Conservation (phyloP, 1,140 invertebrate species). For the Maniola jurtina region DNA sequence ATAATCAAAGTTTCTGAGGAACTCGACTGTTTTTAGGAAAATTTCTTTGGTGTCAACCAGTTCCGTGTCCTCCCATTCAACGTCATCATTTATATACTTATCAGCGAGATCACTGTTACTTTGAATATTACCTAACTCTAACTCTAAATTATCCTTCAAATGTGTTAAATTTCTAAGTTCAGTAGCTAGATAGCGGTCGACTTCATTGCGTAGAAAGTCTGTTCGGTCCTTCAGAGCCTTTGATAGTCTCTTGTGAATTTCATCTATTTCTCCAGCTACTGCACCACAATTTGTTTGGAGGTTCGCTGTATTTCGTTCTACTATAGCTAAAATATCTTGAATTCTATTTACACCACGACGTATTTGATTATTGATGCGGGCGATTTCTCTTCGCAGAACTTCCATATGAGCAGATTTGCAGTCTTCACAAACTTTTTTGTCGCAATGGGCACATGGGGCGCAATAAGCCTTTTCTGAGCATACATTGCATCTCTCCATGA, state of each 20-base stretch:
- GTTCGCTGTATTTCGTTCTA: constrained; percentile 91
- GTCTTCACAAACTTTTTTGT: constrained; percentile 94
- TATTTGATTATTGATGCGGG: constrained; percentile 95
- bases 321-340: constrained; percentile 89
- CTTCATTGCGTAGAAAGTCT: constrained; percentile 91
- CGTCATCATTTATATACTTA: constrained; percentile 92
- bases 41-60: constrained; percentile 96
- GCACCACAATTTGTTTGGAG: constrained; percentile 91
- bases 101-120: constrained; percentile 98
- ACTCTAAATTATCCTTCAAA: constrained; percentile 95
- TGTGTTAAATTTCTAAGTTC: constrained; percentile 90
- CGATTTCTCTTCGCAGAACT: constrained; percentile 95
- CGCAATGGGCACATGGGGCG: constrained; percentile 94
- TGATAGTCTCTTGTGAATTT: constrained; percentile 91
- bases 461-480: constrained; percentile 97
- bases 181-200: constrained; percentile 91
- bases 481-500: constrained; percentile 92
- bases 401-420: constrained; percentile 97
- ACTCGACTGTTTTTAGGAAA: constrained; percentile 95
- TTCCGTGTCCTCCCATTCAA: constrained; percentile 93
- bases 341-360: constrained; percentile 90
- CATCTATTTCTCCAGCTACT: constrained; percentile 94
- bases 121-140: constrained; percentile 94
- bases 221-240: constrained; percentile 96
- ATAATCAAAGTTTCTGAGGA: constrained; percentile 95